Percentiles rank a stretch among this genome's conserved stretches.
Conservation (phyloP, 2,888 invertebrate genomes). For the Eupithecia vulgata region DNA sequence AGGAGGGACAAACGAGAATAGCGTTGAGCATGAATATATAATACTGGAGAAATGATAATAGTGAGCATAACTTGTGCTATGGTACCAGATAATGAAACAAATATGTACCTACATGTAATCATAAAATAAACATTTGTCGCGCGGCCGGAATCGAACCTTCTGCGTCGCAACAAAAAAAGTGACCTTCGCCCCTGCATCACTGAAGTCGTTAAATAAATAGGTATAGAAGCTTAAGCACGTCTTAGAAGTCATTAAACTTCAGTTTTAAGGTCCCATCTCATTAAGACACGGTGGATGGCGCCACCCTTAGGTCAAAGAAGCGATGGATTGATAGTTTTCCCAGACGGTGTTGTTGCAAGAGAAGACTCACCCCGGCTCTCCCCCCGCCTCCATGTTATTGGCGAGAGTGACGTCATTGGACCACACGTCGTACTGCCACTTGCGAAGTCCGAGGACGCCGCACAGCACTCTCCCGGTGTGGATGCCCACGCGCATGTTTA, state of each 20-base stretch:
- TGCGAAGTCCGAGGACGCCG: conserved; percentile 94
- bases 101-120: neutral
- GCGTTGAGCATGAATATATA: neutral
- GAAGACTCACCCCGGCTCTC: conserved; percentile 90
- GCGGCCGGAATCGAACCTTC: neutral
- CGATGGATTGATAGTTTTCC: neutral
- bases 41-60: neutral
- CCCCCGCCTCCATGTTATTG: conserved; percentile 95
- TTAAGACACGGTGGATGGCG: no score
- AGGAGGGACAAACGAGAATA: neutral
- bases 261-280: no score
- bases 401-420: conserved; percentile 96
- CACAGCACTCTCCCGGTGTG: conserved; percentile 95
- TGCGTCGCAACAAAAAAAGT: neutral
- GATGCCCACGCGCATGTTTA: conserved; percentile 96
- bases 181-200: no score
- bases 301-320: neutral
- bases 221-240: no score
- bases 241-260: no score
- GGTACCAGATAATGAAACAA: neutral
- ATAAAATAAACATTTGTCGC: neutral
- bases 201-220: neutral
- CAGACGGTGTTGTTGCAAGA: neutral
- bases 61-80: neutral
- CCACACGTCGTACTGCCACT: conserved; percentile 98